Conservation (phyloP, 1,140 invertebrate genomes). For the Drosophila virilis region DNA sequence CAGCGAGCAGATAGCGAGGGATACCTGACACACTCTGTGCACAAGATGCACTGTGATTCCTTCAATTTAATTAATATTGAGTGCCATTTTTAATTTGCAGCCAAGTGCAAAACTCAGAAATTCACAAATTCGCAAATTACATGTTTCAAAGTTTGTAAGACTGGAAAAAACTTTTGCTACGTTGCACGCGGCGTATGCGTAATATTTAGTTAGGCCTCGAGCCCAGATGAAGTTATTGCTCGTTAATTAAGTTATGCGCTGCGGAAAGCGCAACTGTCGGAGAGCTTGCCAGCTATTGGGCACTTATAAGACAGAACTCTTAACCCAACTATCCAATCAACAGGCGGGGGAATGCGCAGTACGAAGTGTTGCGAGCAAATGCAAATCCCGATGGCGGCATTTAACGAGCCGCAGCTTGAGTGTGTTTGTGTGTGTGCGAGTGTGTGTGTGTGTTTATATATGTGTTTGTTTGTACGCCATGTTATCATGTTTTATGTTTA, state of each 20-base stretch:
- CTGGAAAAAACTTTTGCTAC: conserved; percentile 10
- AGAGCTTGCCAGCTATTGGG: conserved; percentile 45
- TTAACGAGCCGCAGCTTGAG: conserved; percentile 12
- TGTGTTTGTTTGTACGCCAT: conserved; percentile 14
- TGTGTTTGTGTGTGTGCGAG: background rate
- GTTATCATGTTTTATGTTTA: conserved; percentile 81
- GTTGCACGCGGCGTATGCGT: conserved; percentile 28
- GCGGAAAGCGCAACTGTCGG: conserved; percentile 4
- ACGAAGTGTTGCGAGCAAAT: conserved; percentile 50
- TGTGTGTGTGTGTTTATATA: conserved; percentile 10
- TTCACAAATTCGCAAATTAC: conserved; percentile 18
- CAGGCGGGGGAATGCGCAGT: background rate
- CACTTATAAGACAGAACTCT: conserved; percentile 20
- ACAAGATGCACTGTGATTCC: conserved; percentile 21
- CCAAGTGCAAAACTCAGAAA: conserved; percentile 26
- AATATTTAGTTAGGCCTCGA: conserved; percentile 11
- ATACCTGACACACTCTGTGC: conserved; percentile 15
- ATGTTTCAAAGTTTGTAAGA: background rate
- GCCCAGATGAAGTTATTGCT: conserved; percentile 9
- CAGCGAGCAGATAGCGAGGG: conserved; percentile 1
- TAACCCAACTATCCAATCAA: conserved; percentile 55
- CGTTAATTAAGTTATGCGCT: conserved; percentile 37
- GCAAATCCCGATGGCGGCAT: conserved; percentile 25
- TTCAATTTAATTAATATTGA: conserved; percentile 68
- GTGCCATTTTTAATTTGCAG: conserved; percentile 40